Evolutionary conservation across 2,797 vertebrate species (phyloP).

Genomic region (Xiphophorus birchmanni): DNA sequence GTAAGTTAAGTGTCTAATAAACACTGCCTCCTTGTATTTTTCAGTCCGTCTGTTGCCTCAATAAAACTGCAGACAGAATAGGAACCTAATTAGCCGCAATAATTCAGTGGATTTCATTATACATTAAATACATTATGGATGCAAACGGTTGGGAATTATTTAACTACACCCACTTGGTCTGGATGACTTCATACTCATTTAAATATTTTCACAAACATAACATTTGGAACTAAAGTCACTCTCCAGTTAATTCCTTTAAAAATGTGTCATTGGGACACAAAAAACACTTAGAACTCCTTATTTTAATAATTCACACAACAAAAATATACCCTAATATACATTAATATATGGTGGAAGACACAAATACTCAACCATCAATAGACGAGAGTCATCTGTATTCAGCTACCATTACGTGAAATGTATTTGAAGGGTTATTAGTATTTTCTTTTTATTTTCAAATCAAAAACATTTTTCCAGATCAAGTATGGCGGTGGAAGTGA

Average conservation of each 20-base stretch:
- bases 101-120: slow-evolving; percentile 64
- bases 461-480: background rate
- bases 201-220: slow-evolving; percentile 27
- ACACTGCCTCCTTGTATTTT: slow-evolving; percentile 9
- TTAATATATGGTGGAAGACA: no score
- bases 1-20: slow-evolving; percentile 24
- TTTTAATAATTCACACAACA: no score
- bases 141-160: slow-evolving; percentile 44
- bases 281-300: no score
- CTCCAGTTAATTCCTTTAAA: background rate
- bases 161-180: slow-evolving; percentile 40
- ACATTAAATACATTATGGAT: slow-evolving; percentile 32
- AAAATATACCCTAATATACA: no score
- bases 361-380: no score
- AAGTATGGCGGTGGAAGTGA: background rate
- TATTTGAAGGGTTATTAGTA: no score
- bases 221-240: slow-evolving; percentile 11
- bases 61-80: slow-evolving; percentile 31
- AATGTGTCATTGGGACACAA: background rate
- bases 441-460: no score
- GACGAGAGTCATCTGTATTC: no score
- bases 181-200: slow-evolving; percentile 45
- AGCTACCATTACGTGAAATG: no score
- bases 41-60: slow-evolving; percentile 32
- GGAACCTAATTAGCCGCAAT: slow-evolving; percentile 52